phyloP scores from a whole-genome alignment of 2,113 vertebrate species.

The Strix uralensis region DNA sequence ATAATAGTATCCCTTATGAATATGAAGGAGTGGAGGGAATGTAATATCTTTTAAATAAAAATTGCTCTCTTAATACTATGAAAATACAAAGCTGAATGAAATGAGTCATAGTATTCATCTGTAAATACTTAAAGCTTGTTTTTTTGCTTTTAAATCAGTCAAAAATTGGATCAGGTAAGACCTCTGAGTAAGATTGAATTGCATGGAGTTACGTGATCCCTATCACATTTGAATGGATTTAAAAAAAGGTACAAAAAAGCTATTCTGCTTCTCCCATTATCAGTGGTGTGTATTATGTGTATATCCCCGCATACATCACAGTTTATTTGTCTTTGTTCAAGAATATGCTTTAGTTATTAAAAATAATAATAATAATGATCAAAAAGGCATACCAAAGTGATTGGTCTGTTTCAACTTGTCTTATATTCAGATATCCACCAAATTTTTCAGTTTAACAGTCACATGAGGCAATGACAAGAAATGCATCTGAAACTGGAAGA shows the following conservation, averaged over 20 bases:
- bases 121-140: background rate
- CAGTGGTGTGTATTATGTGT: background rate
- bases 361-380: background rate
- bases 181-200: background rate
- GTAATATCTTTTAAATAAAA: background rate
- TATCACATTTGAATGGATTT: background rate
- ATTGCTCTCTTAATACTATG: background rate
- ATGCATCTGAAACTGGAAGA: background rate
- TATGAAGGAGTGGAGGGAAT: background rate
- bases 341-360: background rate
- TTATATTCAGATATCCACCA: background rate
- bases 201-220: background rate
- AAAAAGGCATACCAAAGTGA: background rate
- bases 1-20: background rate
- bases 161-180: background rate
- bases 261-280: background rate
- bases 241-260: background rate
- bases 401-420: background rate
- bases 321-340: background rate
- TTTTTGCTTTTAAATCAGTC: conserved; percentile 14
- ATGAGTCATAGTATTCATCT: background rate
- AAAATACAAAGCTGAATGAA: conserved; percentile 36
- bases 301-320: background rate
- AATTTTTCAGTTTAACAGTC: background rate
- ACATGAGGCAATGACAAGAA: background rate